phyloP scores from a whole-genome alignment of 2,797 vertebrate genomes.

The Threskiornis aethiopicus region DNA sequence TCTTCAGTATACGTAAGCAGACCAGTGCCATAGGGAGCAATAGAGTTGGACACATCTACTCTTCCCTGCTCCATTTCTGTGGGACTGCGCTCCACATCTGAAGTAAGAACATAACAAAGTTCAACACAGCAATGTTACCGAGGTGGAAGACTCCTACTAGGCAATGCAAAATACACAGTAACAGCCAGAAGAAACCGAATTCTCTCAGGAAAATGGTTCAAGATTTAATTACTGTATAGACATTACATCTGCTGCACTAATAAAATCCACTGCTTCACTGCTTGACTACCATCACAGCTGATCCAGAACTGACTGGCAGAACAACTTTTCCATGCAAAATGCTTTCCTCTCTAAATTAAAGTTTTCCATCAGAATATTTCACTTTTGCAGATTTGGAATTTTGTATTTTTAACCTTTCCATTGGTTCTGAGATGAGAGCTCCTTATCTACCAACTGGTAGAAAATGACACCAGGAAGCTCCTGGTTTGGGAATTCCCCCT shows the following conservation, averaged over 20 bases:
- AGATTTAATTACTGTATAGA: not conserved
- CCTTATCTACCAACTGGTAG: not conserved
- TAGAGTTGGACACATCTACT: slow-evolving; percentile 68
- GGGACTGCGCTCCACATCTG: slow-evolving; percentile 53
- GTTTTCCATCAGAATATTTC: not conserved
- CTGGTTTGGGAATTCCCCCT: not conserved
- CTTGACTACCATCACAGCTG: not conserved
- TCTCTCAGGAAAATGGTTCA: not conserved
- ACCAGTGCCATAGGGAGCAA: slow-evolving; percentile 74
- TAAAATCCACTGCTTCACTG: not conserved
- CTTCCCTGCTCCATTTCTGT: slow-evolving; percentile 75
- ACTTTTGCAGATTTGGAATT: not conserved
- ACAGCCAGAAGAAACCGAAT: not conserved
- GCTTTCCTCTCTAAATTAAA: not conserved
- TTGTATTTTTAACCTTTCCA: not conserved
- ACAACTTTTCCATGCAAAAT: not conserved
- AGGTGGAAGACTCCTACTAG: not conserved
- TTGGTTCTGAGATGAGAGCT: not conserved
- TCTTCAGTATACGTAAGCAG: slow-evolving; percentile 77
- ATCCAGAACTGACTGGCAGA: not conserved
- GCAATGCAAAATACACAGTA: not conserved
- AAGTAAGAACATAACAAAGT: not conserved
- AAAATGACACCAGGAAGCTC: not conserved
- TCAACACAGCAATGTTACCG: not conserved
- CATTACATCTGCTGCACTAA: not conserved